Conservation (phyloP, 2,113 vertebrate species). For the Merops nubicus region DNA sequence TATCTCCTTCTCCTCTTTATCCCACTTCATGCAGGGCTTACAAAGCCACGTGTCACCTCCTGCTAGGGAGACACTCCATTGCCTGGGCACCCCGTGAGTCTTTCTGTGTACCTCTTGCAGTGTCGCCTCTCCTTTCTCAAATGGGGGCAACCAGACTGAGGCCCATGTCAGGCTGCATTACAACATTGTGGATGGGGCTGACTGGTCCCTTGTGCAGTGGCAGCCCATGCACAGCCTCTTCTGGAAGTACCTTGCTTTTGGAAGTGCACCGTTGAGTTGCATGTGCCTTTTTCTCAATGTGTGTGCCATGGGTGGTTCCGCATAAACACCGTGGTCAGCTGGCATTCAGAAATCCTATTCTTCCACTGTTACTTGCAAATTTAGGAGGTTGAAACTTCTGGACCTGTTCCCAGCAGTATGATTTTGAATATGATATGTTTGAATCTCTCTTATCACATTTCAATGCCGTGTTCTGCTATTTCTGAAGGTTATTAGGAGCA, state of each 20-base stretch:
- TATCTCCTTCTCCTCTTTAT: background rate
- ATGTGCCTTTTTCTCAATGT: rapidly evolving
- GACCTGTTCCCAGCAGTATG: background rate
- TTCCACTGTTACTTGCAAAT: background rate
- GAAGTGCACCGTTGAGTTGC: background rate
- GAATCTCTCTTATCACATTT: background rate
- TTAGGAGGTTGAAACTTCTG: background rate
- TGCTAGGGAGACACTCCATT: background rate
- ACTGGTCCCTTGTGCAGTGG: background rate
- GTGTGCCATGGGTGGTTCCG: background rate
- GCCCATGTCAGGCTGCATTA: background rate
- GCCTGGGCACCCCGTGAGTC: rapidly evolving
- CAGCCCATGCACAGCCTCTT: rapidly evolving
- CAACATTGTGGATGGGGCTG: background rate
- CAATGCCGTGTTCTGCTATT: background rate
- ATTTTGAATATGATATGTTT: background rate
- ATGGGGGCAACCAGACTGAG: rapidly evolving
- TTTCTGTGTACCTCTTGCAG: background rate
- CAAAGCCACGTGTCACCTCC: rapidly evolving
- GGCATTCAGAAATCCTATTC: background rate
- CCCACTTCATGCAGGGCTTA: background rate
- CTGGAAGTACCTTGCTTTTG: background rate
- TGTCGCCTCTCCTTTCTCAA: background rate
- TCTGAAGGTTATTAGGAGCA: background rate
- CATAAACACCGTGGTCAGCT: rapidly evolving